These are phyloP conservation scores for Myopa tessellatipennis DNA, from an alignment of 2,888 invertebrate genomes.

Conservation along the genomic window DNA sequence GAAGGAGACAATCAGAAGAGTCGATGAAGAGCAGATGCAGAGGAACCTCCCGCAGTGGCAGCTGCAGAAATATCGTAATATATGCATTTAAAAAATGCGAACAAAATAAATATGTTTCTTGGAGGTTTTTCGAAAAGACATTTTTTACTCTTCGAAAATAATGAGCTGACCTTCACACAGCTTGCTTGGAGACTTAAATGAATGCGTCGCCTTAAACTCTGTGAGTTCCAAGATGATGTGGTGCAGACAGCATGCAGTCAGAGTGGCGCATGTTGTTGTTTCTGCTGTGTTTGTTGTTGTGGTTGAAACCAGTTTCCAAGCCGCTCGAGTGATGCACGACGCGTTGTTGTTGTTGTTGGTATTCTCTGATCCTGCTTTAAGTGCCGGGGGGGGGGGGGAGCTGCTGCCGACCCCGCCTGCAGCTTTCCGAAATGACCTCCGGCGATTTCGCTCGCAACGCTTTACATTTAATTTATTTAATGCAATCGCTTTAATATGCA, in stretches of 20 bases:
- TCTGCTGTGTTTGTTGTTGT: not conserved
- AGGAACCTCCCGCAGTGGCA: not conserved
- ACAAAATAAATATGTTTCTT: too few species aligned
- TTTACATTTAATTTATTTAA: not conserved
- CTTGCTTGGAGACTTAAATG: too few species aligned
- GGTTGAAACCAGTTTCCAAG: not conserved
- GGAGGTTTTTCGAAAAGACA: too few species aligned
- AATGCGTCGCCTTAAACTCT: not conserved
- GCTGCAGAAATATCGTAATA: too few species aligned
- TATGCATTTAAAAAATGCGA: too few species aligned
- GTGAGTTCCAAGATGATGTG: not conserved
- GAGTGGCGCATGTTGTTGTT: too few species aligned
- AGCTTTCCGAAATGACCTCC: slow-evolving; percentile 2
- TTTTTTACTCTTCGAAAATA: too few species aligned
- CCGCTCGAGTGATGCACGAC: not conserved
- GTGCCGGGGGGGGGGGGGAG: not conserved
- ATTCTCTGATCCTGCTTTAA: not conserved
- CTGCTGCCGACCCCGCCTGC: not conserved
- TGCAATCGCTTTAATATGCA: not conserved
- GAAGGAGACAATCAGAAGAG: not conserved
- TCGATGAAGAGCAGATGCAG: not conserved
- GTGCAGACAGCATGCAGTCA: slow-evolving; percentile 28
- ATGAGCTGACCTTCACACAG: too few species aligned
- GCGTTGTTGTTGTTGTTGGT: not conserved
- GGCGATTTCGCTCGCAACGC: not conserved